Evolutionary conservation across 2,113 vertebrate genomes (phyloP).

Genomic region (Gambusia affinis): DNA sequence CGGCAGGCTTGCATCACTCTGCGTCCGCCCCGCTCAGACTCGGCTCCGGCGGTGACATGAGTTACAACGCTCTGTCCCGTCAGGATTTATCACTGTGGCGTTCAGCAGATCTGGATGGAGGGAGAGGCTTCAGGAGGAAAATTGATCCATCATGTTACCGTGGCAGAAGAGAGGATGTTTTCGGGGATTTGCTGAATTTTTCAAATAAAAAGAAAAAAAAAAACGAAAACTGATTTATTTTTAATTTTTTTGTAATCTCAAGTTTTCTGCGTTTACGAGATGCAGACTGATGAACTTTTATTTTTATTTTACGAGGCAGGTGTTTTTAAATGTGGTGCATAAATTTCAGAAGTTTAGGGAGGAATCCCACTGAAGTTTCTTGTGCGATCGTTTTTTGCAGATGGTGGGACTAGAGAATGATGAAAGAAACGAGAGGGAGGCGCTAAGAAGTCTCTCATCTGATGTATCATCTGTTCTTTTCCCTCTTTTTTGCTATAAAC

Average conservation of each 20-base stretch:
- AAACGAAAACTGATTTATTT: too few species aligned
- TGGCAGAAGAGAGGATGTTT: constrained; percentile 35
- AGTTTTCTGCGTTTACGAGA: background rate
- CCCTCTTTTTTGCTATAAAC: constrained; percentile 19
- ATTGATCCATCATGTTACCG: constrained; percentile 46
- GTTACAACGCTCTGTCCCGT: constrained; percentile 38
- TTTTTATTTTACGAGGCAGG: constrained; percentile 16
- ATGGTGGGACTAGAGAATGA: constrained; percentile 26
- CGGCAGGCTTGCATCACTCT: constrained; percentile 42
- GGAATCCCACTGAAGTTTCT: constrained; percentile 30
- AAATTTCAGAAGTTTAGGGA: constrained; percentile 21
- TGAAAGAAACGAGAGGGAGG: constrained; percentile 8
- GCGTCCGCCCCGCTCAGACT: constrained; percentile 43
- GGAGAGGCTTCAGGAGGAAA: constrained; percentile 6
- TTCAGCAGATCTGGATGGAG: constrained; percentile 49
- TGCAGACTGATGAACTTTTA: constrained; percentile 24
- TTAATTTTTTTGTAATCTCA: constrained; percentile 14
- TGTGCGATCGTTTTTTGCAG: constrained; percentile 32
- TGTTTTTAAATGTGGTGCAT: constrained; percentile 37
- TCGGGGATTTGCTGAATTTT: constrained; percentile 15
- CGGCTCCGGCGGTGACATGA: constrained; percentile 31
- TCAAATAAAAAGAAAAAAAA: constrained; percentile 1
- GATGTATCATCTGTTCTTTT: constrained; percentile 21
- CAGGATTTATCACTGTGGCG: constrained; percentile 67
- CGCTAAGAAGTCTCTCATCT: constrained; percentile 16